These are phyloP conservation scores for Ladona fulva DNA, from an alignment of 1,140 invertebrate species.

Conservation along the genomic window DNA sequence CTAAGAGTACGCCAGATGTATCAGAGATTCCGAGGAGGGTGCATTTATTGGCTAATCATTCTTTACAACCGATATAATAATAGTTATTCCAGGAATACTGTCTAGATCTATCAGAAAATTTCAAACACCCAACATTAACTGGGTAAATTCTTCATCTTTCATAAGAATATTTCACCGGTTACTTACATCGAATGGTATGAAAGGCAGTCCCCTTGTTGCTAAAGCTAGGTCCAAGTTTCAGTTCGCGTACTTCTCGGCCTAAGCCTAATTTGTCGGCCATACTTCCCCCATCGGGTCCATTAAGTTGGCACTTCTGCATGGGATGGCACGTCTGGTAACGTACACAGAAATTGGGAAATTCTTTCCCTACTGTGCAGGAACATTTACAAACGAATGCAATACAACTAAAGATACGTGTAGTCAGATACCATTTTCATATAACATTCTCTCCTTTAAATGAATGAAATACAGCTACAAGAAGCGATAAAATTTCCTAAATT, in stretches of 20 bases:
- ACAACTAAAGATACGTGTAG: not conserved
- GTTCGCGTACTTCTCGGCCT: slow-evolving; percentile 63
- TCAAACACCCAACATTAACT: too few relatives aligned
- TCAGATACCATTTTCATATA: slow-evolving; percentile 11
- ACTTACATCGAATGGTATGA: slow-evolving; percentile 82
- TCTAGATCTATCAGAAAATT: too few relatives aligned
- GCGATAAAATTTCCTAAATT: slow-evolving; percentile 1
- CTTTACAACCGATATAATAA: too few relatives aligned
- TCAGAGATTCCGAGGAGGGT: too few relatives aligned
- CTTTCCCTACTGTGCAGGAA: slow-evolving; percentile 3
- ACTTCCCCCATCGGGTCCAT: slow-evolving; percentile 22
- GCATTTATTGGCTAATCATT: too few relatives aligned
- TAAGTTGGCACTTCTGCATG: slow-evolving; percentile 21
- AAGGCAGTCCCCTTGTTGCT: slow-evolving; percentile 60
- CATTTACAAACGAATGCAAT: not conserved
- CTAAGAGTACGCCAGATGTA: too few relatives aligned
- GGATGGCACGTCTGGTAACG: slow-evolving; percentile 5
- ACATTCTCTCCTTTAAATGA: not conserved
- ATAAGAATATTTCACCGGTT: not conserved
- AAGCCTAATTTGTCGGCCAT: slow-evolving; percentile 68
- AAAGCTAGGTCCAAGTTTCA: slow-evolving; percentile 76
- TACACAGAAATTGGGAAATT: slow-evolving; percentile 4
- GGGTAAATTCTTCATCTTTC: too few relatives aligned
- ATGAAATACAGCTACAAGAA: not conserved
- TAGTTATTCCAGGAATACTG: too few relatives aligned